Base-by-base conservation (phyloP, 2,888 invertebrate species). In the Watsonalla binaria region DNA sequence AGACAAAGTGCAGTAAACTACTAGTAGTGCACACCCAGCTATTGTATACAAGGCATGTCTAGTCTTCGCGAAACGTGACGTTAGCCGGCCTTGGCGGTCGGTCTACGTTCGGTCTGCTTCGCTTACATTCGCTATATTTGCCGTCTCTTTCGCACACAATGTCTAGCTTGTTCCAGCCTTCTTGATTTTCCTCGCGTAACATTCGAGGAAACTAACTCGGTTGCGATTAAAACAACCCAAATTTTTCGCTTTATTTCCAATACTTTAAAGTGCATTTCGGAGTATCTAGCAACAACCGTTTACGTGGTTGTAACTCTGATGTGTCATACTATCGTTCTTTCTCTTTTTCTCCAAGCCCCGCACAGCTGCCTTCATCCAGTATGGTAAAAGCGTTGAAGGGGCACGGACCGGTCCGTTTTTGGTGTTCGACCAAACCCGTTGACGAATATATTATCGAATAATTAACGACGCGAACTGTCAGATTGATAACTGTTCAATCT, bases 21-120 rank as follows among this genome's bases (percentile, higher is more conserved):
- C 72, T n/a, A 72, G 63, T 74, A 64, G 63, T 70, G 61, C 63
- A 66, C 55, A 70, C 60, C 67, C 67, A 66, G 74, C 72, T 74
- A 75, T 72, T 71, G 72, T 72, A 67, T 11, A 42, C 77, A 70
- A 76, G 82, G 80, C 75, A 80, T 68, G 85, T 88, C 88, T 86
- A 84, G 85, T 81, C 81, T 82, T 77, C 77, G 84, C 82, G 66
- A 83, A 85, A 82, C 83, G 84, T 89, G 88, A 89, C 87, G 84
- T 74, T 73, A 76, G 76, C 70, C 86, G 88, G 87, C 89, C 90
- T 90, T 90, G 88, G 82, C 77, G 78, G 69, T 86, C 87, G 88
- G 80, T 69, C 65, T 72, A 63, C 76, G 67, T 60, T 86, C 88
- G 87, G 77, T 65, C 62, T 69, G 58, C 67, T 58, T 82, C 88